Evolutionary conservation across 2,888 invertebrate species (phyloP).

Genomic region (Nematopogon swammerdamellus): DNA sequence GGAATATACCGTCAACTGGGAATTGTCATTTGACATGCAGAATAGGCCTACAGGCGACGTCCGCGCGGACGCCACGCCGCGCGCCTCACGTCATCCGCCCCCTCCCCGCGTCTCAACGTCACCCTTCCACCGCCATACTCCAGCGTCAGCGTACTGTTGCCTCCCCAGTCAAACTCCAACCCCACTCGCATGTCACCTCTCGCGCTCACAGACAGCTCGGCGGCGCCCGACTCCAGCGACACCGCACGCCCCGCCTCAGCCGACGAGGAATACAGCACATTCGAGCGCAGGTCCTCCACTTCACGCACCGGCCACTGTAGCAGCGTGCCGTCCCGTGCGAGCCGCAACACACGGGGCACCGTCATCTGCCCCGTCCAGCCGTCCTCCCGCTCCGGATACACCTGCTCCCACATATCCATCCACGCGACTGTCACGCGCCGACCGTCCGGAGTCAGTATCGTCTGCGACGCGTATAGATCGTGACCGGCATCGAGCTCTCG

Average conservation of each 20-base stretch:
- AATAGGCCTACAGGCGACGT: no score
- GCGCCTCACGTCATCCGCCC: slow-evolving; percentile 26
- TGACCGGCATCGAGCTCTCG: slow-evolving; percentile 34
- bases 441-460: slow-evolving; percentile 20
- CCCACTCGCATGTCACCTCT: slow-evolving; percentile 19
- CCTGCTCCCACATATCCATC: slow-evolving; percentile 41
- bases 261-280: slow-evolving; percentile 16
- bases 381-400: slow-evolving; percentile 30
- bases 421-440: slow-evolving; percentile 35
- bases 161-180: slow-evolving; percentile 16
- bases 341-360: slow-evolving; percentile 26
- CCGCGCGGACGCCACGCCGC: slow-evolving; percentile 26
- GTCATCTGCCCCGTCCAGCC: slow-evolving; percentile 42
- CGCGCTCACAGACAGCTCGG: slow-evolving; percentile 22
- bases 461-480: slow-evolving; percentile 46
- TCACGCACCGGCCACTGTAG: slow-evolving; percentile 28
- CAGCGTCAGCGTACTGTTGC: background rate
- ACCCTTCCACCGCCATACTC: slow-evolving; percentile 10
- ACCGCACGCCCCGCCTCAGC: slow-evolving; percentile 13
- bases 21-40: no score
- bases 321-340: slow-evolving; percentile 20
- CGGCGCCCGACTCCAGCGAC: slow-evolving; percentile 22
- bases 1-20: no score
- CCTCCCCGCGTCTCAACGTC: slow-evolving; percentile 28
- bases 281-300: slow-evolving; percentile 15